phyloP scores from a whole-genome alignment of 2,797 vertebrate genomes.

The Platyrinchus mystaceus region DNA sequence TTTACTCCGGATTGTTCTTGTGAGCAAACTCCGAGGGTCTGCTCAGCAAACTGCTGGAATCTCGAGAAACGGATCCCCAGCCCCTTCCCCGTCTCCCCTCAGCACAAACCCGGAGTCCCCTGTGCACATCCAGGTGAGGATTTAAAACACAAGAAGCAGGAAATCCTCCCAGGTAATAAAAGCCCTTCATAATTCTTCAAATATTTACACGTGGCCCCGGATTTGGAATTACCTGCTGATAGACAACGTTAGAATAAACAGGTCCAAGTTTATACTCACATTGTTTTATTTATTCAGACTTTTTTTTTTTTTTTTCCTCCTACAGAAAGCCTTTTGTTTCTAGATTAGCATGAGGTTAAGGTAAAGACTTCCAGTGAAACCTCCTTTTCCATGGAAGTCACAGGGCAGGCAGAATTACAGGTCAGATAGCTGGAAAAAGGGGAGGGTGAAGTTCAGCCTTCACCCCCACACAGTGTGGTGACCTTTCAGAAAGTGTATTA shows the following conservation, averaged over 20 bases:
- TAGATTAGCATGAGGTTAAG: background rate
- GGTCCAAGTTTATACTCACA: background rate
- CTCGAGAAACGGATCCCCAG: slow-evolving; percentile 36
- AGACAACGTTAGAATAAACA: background rate
- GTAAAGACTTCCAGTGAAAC: background rate
- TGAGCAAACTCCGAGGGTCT: slow-evolving; percentile 49
- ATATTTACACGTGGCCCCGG: slow-evolving; percentile 36
- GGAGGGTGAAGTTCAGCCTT: background rate
- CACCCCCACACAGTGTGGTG: background rate
- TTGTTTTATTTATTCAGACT: background rate
- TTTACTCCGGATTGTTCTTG: slow-evolving; percentile 67
- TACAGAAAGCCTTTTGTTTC: background rate
- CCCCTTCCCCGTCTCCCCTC: background rate
- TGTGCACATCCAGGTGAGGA: background rate
- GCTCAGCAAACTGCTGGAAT: slow-evolving; percentile 58
- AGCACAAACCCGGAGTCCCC: slow-evolving; percentile 35
- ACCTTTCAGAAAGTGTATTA: background rate
- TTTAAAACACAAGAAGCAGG: slow-evolving; percentile 12
- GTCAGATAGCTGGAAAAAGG: background rate
- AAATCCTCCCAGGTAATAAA: slow-evolving; percentile 45
- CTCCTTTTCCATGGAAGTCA: background rate
- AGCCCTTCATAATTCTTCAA: slow-evolving; percentile 32
- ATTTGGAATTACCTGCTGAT: background rate
- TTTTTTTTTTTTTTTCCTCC: background rate
- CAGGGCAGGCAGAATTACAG: background rate